phyloP scores from a whole-genome alignment of 2,113 vertebrate species.

The Tetraodon nigroviridis region DNA sequence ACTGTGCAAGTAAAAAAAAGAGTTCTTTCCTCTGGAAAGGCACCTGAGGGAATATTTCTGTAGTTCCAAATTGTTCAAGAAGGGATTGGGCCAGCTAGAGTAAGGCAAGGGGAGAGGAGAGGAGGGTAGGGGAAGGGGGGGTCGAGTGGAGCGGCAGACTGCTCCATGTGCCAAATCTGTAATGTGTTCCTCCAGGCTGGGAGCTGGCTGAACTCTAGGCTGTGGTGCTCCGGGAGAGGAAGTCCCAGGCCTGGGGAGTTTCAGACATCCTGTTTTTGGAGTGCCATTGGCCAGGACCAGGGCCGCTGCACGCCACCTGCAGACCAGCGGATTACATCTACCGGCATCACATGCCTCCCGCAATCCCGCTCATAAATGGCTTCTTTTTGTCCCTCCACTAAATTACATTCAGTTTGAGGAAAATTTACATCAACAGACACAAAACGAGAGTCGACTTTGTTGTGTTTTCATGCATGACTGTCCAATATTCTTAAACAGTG shows the following conservation, averaged over 20 bases:
- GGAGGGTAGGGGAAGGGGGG: constrained; percentile 2
- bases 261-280: constrained; percentile 74
- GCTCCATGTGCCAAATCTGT: constrained; percentile 68
- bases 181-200: constrained; percentile 63
- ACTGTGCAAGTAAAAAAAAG: constrained; percentile 41
- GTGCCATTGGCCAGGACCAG: constrained; percentile 44
- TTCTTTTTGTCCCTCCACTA: constrained; percentile 14
- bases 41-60: constrained; percentile 68
- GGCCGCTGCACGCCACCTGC: constrained; percentile 61
- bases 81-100: constrained; percentile 36
- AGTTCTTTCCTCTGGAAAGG: constrained; percentile 63
- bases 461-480: too few species aligned
- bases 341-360: constrained; percentile 36
- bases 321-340: constrained; percentile 50
- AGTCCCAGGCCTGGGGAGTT: constrained; percentile 70
- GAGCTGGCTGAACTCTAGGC: constrained; percentile 64
- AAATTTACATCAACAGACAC: too few species aligned
- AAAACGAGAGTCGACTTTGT: too few species aligned
- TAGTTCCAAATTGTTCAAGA: constrained; percentile 65
- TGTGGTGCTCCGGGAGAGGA: constrained; percentile 60
- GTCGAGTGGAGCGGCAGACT: constrained; percentile 54
- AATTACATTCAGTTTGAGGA: too few species aligned
- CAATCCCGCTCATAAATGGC: constrained; percentile 9
- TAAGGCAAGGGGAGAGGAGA: background rate
- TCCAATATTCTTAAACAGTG: too few species aligned